Base-by-base conservation (phyloP, 2,113 vertebrate species). In the Pachypanchax playfairii region DNA sequence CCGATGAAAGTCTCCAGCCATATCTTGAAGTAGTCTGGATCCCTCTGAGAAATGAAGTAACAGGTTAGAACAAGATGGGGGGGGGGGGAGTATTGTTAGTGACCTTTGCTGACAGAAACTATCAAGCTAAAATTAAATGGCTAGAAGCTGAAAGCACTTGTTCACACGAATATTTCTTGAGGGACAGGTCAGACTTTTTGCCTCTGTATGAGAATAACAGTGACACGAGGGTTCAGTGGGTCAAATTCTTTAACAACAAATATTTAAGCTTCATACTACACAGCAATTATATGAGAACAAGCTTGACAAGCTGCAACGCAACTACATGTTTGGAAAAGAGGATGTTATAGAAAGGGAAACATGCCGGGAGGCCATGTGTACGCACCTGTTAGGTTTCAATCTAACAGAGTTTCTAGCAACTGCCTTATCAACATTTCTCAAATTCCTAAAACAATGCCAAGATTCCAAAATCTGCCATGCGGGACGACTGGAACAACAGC, bases 1-100 rank as follows among this genome's bases (percentile, higher is more conserved):
- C 93, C 90, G 88, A 98, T 94, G 91, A 98, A 99, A 86, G 90
- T 96, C 77, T 99, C 97, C 91, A 99, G 86, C 97, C 97, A 98
- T 17, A 96, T 90, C 79, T 94, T 96, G 88, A 99, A 88, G 80
- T 98, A 98, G 92, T 96, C 96, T 65, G 96, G 97, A 86, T 99
- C 95, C 88, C 97, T 95, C 97, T 99, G 91, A 67, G 57, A 50
- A 77, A 80, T 56, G 2, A 25, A 47, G 26, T 25, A 5, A 52
- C 5, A 29, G 6, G 20, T 6, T 39, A 7, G 11, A 26, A 26
- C 0, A n/a, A 48, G 54, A 36, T 2, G 18, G 55, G 4, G 31
- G 31, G 38, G 6, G 41, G 15, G 49, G 59, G 21, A 26, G 46
- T 26, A 33, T 6, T n/a, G 53, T 77, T 53, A 64, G 69, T 43